Conservation (phyloP, 2,797 vertebrate species). For the Sternotherus odoratus region DNA sequence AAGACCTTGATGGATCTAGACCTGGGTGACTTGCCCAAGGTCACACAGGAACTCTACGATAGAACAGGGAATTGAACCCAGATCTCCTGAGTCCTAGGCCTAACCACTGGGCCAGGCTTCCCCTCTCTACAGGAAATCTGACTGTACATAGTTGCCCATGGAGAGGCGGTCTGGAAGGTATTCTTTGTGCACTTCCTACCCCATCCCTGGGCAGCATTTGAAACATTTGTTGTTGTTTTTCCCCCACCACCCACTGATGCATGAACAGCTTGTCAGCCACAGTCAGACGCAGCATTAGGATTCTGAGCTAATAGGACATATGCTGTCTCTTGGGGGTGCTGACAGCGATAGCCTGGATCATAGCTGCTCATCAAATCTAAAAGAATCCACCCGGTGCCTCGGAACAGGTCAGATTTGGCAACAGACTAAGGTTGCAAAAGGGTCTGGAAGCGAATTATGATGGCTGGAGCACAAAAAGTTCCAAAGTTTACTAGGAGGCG, state of each 20-base stretch:
- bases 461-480: not conserved
- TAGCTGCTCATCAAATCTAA: not conserved
- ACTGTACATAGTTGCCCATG: no score
- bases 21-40: no score
- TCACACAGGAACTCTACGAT: no score
- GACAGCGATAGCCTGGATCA: not conserved
- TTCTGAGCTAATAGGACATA: not conserved
- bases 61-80: no score
- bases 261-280: not conserved
- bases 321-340: not conserved
- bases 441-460: not conserved
- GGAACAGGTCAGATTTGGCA: not conserved
- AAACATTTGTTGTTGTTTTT: not conserved
- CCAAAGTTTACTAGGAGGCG: not conserved
- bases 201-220: not conserved
- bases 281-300: not conserved
- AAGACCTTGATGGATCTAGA: no score
- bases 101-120: no score
- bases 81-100: no score
- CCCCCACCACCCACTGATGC: not conserved
- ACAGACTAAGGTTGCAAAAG: not conserved
- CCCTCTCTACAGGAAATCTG: no score
- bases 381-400: not conserved
- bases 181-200: rapidly evolving
- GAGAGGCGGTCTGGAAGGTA: rapidly evolving